phyloP scores from a whole-genome alignment of 2,797 vertebrate species.

The Oreortyx pictus region DNA sequence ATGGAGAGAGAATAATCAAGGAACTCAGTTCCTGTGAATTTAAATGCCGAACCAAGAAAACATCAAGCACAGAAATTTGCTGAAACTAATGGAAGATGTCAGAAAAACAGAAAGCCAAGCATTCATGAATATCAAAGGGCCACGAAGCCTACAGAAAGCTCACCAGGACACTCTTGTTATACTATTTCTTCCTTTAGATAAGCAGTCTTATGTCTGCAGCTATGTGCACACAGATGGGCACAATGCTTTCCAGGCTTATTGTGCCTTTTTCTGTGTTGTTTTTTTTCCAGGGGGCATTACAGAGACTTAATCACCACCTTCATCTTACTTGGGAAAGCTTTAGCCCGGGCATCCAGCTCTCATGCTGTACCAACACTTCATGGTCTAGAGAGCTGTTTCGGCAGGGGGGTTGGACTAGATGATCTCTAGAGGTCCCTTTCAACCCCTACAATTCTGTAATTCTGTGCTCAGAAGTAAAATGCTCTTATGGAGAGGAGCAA shows the following conservation, averaged over 20 bases:
- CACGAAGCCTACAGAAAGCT: background rate
- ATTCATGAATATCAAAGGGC: background rate
- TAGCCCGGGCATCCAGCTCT: too few relatives aligned
- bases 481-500: background rate
- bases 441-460: too few relatives aligned
- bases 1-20: background rate
- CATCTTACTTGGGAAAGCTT: too few relatives aligned
- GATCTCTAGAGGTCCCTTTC: too few relatives aligned
- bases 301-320: background rate
- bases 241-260: background rate
- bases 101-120: background rate
- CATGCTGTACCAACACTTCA: too few relatives aligned
- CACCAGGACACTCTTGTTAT: background rate
- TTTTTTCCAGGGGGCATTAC: background rate
- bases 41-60: constrained; percentile 15
- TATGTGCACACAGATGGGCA: background rate
- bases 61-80: background rate
- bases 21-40: background rate
- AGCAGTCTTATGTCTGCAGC: background rate
- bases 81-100: background rate
- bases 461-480: background rate
- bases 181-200: background rate
- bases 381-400: too few relatives aligned
- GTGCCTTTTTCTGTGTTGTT: background rate
- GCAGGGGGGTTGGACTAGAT: too few relatives aligned